A percentile compares a stretch with the other conserved stretches of the same genome.
phyloP scores from a whole-genome alignment of 2,797 vertebrate genomes.

The Tragelaphus eurycerus region DNA sequence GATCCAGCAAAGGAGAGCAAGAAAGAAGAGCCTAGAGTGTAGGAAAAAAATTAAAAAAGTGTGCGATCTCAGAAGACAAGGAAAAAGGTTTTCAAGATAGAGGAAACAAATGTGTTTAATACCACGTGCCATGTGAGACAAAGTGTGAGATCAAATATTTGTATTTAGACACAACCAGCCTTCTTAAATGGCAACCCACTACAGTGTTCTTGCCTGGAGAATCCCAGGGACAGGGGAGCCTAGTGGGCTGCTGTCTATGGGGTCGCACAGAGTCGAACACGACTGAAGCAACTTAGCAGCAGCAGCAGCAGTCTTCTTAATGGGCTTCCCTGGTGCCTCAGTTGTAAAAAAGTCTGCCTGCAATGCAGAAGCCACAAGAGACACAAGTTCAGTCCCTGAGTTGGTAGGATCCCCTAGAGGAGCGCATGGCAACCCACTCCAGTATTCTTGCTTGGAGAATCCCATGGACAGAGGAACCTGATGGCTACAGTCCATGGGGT shows the following conservation, averaged over 20 bases:
- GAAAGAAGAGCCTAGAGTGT: not conserved
- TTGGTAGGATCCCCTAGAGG: not conserved
- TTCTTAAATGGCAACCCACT: not conserved
- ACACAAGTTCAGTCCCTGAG: not conserved
- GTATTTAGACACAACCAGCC: not conserved
- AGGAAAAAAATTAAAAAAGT: not conserved
- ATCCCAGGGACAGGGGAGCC: too few relatives aligned
- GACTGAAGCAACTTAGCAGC: too few relatives aligned
- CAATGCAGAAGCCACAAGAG: not conserved
- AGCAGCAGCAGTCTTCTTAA: not conserved
- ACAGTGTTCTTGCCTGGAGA: too few relatives aligned
- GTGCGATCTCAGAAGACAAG: not conserved
- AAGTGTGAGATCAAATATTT: not conserved
- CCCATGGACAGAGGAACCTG: not conserved
- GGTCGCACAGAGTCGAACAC: too few relatives aligned
- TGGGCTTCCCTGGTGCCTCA: not conserved
- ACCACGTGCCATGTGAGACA: not conserved
- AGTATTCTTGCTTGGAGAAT: not conserved
- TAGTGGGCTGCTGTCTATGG: too few relatives aligned
- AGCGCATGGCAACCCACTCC: not conserved
- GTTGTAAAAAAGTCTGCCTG: not conserved
- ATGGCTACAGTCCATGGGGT: not conserved
- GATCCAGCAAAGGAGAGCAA: not conserved
- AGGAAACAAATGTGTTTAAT: not conserved
- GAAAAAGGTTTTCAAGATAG: not conserved